Evolutionary conservation across 1,140 invertebrate species (phyloP).

Genomic region (Drosophila erecta): DNA sequence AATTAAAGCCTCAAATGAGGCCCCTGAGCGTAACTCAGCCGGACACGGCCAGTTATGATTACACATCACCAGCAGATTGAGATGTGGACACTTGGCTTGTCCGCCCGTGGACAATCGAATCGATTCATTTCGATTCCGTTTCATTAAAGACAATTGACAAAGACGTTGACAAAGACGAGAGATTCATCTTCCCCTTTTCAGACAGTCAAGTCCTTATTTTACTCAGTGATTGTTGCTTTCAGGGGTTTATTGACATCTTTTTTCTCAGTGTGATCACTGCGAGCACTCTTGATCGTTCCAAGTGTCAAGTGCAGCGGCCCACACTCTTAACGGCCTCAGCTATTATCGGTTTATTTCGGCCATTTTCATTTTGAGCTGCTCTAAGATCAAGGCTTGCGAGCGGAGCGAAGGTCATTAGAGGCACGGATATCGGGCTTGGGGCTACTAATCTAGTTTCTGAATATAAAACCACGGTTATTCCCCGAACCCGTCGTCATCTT

Average conservation of each 20-base stretch:
- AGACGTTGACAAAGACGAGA: constrained; percentile 27
- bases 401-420: constrained; percentile 11
- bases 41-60: constrained; percentile 48
- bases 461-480: constrained; percentile 17
- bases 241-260: constrained; percentile 10
- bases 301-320: constrained; percentile 73
- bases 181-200: not conserved
- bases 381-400: constrained; percentile 53
- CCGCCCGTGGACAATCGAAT: constrained; percentile 62
- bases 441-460: constrained; percentile 36
- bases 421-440: constrained; percentile 4
- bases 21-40: constrained; percentile 20
- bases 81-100: constrained; percentile 48
- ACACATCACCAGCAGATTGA: constrained; percentile 19
- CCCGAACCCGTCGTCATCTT: constrained; percentile 2
- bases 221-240: not conserved
- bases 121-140: constrained; percentile 80
- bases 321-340: constrained; percentile 47
- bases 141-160: constrained; percentile 79
- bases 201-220: constrained; percentile 5
- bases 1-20: constrained; percentile 61
- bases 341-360: constrained; percentile 36
- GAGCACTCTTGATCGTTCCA: constrained; percentile 47
- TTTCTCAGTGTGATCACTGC: constrained; percentile 10
- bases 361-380: constrained; percentile 28